phyloP scores from a whole-genome alignment of 2,113 vertebrate genomes.

The Egretta garzetta region DNA sequence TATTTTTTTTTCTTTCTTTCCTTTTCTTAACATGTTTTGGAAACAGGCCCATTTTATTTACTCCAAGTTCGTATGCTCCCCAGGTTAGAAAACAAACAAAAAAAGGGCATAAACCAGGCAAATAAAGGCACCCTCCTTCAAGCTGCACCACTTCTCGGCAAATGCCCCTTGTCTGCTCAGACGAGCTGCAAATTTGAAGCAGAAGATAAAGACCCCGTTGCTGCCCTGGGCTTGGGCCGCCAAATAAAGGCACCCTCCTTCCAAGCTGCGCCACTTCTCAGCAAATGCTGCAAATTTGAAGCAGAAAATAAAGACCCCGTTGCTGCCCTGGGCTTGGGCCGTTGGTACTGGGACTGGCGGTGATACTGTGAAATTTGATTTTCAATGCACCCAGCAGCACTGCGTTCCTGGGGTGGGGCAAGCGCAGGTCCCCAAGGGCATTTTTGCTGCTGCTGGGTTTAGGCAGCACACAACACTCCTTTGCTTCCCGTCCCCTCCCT shows the following conservation, averaged over 20 bases:
- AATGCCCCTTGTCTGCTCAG: not conserved
- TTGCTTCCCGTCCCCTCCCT: not conserved
- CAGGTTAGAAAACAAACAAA: slow-evolving; percentile 19
- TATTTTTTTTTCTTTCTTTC: not conserved
- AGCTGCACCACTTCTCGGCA: not conserved
- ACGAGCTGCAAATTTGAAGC: too few relatives aligned
- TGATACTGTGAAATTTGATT: slow-evolving; percentile 67
- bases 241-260: too few relatives aligned
- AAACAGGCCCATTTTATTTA: not conserved
- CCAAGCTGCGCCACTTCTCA: not conserved
- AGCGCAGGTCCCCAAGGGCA: not conserved
- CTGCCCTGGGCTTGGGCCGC: not conserved
- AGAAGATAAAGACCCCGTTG: not conserved
- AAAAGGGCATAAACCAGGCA: not conserved
- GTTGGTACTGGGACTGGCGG: not conserved
- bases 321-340: not conserved
- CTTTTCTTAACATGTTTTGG: not conserved
- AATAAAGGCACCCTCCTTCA: not conserved
- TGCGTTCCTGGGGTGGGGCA: fast-evolving
- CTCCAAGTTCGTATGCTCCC: not conserved
- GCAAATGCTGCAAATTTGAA: too few relatives aligned
- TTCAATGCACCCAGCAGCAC: not conserved
- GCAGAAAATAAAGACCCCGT: too few relatives aligned
- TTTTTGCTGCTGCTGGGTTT: not conserved
- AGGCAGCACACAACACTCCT: not conserved